These are phyloP conservation scores for Phenganax marumi DNA, from an alignment of 92 coral and sea anemone genomes.

Conservation along the genomic window DNA sequence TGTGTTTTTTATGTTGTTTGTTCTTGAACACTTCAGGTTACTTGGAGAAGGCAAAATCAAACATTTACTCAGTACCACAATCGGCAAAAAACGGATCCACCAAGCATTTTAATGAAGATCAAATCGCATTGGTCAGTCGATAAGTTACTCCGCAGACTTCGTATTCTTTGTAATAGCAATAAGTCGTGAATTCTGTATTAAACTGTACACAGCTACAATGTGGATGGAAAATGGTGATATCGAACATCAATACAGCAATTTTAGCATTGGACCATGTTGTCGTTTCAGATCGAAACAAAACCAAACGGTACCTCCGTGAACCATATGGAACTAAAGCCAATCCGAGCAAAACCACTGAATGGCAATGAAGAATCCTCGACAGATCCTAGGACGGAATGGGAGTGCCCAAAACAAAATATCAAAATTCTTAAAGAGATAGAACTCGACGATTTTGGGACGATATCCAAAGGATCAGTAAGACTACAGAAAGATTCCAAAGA, in stretches of 20 bases:
- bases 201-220: neutral
- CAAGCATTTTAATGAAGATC: neutral
- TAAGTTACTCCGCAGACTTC: neutral
- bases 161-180: neutral
- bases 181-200: neutral
- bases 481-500: neutral
- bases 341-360: conserved; percentile 23
- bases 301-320: neutral
- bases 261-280: neutral
- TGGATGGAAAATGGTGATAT: neutral
- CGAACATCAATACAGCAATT: neutral
- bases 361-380: conserved; percentile 27
- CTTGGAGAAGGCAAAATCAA: neutral
- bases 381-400: conserved; percentile 23
- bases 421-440: conserved; percentile 24
- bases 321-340: conserved; percentile 18
- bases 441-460: conserved; percentile 26
- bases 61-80: neutral
- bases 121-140: conserved; percentile 21
- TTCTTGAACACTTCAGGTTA: neutral
- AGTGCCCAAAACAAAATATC: conserved; percentile 8
- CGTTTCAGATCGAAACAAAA: conserved; percentile 11
- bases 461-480: conserved; percentile 29
- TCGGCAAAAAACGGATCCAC: neutral
- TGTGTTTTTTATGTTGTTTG: too few relatives aligned